phyloP scores from a whole-genome alignment of 2,113 vertebrate genomes.

The Sturnira hondurensis region DNA sequence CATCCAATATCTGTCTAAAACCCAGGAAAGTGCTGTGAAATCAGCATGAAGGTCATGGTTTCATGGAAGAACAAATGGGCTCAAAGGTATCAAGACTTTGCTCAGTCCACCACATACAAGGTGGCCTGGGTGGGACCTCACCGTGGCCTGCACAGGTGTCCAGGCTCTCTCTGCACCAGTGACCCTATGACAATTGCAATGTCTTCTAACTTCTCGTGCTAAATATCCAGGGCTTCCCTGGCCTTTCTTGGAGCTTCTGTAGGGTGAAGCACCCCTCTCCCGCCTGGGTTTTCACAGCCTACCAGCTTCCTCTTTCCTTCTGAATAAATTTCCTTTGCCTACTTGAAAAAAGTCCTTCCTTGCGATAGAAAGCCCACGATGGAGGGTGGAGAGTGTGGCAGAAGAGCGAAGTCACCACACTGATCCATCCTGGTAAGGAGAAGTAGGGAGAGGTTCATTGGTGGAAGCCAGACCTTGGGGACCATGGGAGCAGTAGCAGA shows the following conservation, averaged over 20 bases:
- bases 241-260: neutral
- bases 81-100: neutral
- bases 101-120: neutral
- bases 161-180: rapidly evolving
- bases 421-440: rapidly evolving
- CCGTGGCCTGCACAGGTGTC: neutral
- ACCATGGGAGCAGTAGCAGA: neutral
- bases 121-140: rapidly evolving
- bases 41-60: neutral
- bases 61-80: neutral
- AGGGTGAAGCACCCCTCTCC: neutral
- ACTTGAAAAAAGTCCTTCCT: neutral
- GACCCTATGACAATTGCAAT: rapidly evolving
- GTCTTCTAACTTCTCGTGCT: rapidly evolving
- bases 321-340: neutral
- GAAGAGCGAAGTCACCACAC: rapidly evolving
- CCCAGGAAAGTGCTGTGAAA: neutral
- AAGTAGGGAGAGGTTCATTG: neutral
- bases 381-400: rapidly evolving
- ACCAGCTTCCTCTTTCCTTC: neutral
- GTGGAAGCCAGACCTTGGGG: rapidly evolving
- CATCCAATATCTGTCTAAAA: neutral
- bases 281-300: neutral
- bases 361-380: rapidly evolving
- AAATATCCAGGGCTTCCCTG: rapidly evolving